Evolutionary conservation across 1,140 invertebrate genomes (phyloP), one percentile per base, ranked within the genome.

Genomic region (Brachionus paranguensis): DNA sequence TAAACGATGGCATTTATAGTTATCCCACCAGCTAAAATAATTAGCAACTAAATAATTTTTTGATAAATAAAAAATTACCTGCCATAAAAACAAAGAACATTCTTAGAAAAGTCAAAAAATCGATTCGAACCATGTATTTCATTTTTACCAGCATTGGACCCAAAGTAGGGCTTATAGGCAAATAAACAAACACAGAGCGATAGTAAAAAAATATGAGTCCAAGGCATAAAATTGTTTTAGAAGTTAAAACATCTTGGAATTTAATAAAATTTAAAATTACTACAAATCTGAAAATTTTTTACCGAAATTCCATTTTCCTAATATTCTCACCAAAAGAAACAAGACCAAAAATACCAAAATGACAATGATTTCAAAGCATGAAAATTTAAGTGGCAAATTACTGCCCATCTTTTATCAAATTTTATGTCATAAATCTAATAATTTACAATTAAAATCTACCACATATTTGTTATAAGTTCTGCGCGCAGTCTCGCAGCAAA

Each of bases 81-180:
- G 90, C 87, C 85, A 90, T 87, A 27, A 90, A 88, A 10, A 90
- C 86, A 8, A 89, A 83, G n/a, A 89, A 89, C 87, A 91, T 89
- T 12, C 88, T 85, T 37, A 91, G 86, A 85, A 90, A 91, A 20
- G 88, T 87, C 7, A 88, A 84, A 86, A 91, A 90, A 85, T 91
- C 90, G 65, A 88, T 86, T 20, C 87, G 86, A 5, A 90, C 89
- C 90, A 91, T 90, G 79, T 87, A 85, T 37, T 86, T 88, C 29
- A 90, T 88, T 60, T 88, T 86, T 53, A 90, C 89, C 0, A 91
- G 81, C 85, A 90, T 87, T 4, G 89, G 89, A 43, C 90, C 90
- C 4, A 91, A 85, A 0, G 89, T 90, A 10, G 89, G 89, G 65
- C 89, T 90, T 29, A 90, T 90, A 1, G 89, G 90, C 3, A 90